phyloP scores from a whole-genome alignment of 2,888 invertebrate genomes.

The Liodrosophila aerea region DNA sequence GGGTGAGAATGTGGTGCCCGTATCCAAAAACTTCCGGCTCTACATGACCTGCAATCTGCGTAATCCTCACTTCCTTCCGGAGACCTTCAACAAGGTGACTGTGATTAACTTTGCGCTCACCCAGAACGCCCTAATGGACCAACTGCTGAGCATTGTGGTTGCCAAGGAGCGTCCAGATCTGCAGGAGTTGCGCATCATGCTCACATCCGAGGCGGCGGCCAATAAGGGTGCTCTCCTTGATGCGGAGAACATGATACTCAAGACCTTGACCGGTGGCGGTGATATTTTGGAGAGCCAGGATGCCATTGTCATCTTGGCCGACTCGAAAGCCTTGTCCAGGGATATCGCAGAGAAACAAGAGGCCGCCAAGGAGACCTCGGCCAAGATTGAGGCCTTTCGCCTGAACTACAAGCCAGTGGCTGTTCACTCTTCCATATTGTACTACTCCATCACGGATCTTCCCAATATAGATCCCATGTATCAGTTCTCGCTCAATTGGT shows the following conservation, averaged over 20 bases:
- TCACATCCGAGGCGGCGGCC: slow-evolving; percentile 90
- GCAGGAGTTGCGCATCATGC: slow-evolving; percentile 90
- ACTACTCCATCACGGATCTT: slow-evolving; percentile 93
- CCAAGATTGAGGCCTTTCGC: slow-evolving; percentile 91
- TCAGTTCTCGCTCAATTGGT: slow-evolving; percentile 97
- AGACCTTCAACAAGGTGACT: slow-evolving; percentile 92
- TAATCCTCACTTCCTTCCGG: slow-evolving; percentile 94
- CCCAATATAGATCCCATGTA: slow-evolving; percentile 97
- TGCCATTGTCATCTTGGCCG: slow-evolving; percentile 93
- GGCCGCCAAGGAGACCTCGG: slow-evolving; percentile 91
- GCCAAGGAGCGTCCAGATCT: slow-evolving; percentile 94
- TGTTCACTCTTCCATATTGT: slow-evolving; percentile 91
- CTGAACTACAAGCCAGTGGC: slow-evolving; percentile 93
- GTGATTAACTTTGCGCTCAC: slow-evolving; percentile 93
- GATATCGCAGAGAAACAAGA: slow-evolving; percentile 93
- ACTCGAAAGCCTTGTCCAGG: slow-evolving; percentile 90
- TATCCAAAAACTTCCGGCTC: slow-evolving; percentile 89
- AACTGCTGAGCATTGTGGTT: slow-evolving; percentile 92
- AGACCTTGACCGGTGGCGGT: slow-evolving; percentile 91
- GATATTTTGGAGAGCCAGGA: slow-evolving; percentile 95
- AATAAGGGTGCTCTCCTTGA: slow-evolving; percentile 91
- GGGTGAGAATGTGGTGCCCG: slow-evolving; percentile 93
- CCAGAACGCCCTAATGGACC: slow-evolving; percentile 91
- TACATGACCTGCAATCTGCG: slow-evolving; percentile 94
- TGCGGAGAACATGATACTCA: slow-evolving; percentile 94